A percentile compares a stretch with the other conserved stretches of the same genome.
These are phyloP conservation scores for Camelus bactrianus DNA, from an alignment of 2,113 vertebrate species.

Conservation along the genomic window DNA sequence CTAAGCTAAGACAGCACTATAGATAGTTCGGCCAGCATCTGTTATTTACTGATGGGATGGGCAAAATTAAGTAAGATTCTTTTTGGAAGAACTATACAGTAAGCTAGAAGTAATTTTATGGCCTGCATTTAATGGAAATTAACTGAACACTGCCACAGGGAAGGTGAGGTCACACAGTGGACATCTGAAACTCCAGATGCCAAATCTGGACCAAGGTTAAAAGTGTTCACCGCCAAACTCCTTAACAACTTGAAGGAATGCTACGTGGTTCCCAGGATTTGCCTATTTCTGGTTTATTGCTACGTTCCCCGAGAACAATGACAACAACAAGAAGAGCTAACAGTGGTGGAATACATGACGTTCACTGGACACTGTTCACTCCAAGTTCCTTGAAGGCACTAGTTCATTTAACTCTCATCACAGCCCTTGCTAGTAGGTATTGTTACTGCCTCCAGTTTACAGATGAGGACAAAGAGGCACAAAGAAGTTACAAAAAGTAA, in stretches of 20 bases:
- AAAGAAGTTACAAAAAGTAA: not conserved
- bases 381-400: not conserved
- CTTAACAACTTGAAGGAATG: not conserved
- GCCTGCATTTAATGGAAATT: slow-evolving; percentile 27
- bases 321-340: not conserved
- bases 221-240: not conserved
- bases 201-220: not conserved
- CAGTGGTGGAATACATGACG: not conserved
- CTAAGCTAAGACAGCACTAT: not conserved
- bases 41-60: not conserved
- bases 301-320: not conserved
- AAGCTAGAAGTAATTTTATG: slow-evolving; percentile 25
- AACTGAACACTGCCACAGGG: not conserved
- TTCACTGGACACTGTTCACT: not conserved
- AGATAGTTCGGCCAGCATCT: not conserved
- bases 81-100: slow-evolving; percentile 17
- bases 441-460: not conserved
- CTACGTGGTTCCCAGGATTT: not conserved
- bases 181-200: not conserved
- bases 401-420: not conserved
- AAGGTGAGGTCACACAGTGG: not conserved
- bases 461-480: slow-evolving; percentile 13
- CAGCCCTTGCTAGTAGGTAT: not conserved
- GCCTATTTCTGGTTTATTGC: not conserved
- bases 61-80: not conserved